Evolutionary conservation across 2,888 invertebrate species (phyloP).

Genomic region (Drosophila kanekoi): DNA sequence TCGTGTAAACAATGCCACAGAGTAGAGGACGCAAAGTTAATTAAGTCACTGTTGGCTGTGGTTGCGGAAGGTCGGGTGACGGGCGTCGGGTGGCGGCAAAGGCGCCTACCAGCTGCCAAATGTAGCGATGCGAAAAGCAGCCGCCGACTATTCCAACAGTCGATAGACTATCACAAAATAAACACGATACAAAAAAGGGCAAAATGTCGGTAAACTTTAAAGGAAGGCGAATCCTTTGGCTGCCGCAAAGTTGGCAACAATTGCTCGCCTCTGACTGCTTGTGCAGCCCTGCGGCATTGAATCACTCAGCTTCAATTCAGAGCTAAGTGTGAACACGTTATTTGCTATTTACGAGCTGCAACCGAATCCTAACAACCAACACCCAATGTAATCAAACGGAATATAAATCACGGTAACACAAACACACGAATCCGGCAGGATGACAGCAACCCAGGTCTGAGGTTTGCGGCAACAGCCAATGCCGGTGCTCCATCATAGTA

Average conservation of each 20-base stretch:
- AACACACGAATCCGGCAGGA: constrained; percentile 11
- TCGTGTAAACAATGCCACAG: constrained; percentile 53
- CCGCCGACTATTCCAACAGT: constrained; percentile 20
- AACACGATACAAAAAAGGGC: constrained; percentile 18
- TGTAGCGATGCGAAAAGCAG: constrained; percentile 28
- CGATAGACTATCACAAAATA: constrained; percentile 31
- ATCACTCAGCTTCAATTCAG: constrained; percentile 62
- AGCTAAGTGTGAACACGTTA: constrained; percentile 58
- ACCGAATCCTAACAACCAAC: constrained; percentile 45
- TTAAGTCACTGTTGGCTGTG: constrained; percentile 51
- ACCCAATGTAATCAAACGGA: constrained; percentile 47
- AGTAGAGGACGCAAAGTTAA: constrained; percentile 63
- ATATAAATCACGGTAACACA: constrained; percentile 55
- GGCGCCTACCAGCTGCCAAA: constrained; percentile 48
- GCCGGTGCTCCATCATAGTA: constrained; percentile 43
- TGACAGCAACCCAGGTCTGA: neutral
- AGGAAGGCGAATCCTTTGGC: constrained; percentile 11
- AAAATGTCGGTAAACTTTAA: constrained; percentile 22
- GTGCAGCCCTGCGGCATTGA: constrained; percentile 27
- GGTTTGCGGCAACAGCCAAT: constrained; percentile 11
- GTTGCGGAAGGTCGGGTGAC: neutral
- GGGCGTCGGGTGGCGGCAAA: neutral
- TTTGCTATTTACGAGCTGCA: constrained; percentile 53
- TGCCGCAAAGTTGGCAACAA: constrained; percentile 27
- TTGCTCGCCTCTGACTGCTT: constrained; percentile 20